Percentiles rank a stretch among this genome's conserved stretches.
Conservation (phyloP, 2,888 invertebrate species). For the Taenaris catops region DNA sequence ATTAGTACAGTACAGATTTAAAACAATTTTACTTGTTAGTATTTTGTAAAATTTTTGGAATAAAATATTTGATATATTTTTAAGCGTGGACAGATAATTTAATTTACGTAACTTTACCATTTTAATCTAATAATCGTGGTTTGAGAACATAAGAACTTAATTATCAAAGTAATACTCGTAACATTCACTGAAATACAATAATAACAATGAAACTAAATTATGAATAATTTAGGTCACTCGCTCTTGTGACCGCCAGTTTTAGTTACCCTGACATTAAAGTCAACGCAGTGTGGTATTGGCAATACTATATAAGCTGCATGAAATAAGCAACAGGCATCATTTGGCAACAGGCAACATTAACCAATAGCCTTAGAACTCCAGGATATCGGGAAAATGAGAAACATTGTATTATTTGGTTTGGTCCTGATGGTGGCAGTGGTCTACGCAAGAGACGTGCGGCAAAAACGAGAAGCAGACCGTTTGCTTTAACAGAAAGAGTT, state of each 20-base stretch:
- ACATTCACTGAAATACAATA: slow-evolving; percentile 14
- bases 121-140: too few species aligned
- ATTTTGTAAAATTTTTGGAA: too few species aligned
- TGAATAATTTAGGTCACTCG: slow-evolving; percentile 60
- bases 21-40: too few species aligned
- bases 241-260: slow-evolving; percentile 53
- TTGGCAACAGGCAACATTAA: slow-evolving; percentile 46
- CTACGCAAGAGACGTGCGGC: slow-evolving; percentile 68
- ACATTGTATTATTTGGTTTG: slow-evolving; percentile 50
- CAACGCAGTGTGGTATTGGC: slow-evolving; percentile 51
- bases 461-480: slow-evolving; percentile 65
- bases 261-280: slow-evolving; percentile 70
- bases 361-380: slow-evolving; percentile 40
- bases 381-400: slow-evolving; percentile 55
- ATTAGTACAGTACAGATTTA: too few species aligned
- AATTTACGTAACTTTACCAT: too few species aligned
- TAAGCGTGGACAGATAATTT: too few species aligned
- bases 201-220: slow-evolving; percentile 48
- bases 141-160: neutral
- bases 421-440: slow-evolving; percentile 58
- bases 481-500: too few species aligned
- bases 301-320: slow-evolving; percentile 71
- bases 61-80: too few species aligned
- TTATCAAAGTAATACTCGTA: slow-evolving; percentile 7
- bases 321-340: slow-evolving; percentile 66